Conservation (phyloP, 2,113 vertebrate genomes). For the Macrotis lagotis region DNA sequence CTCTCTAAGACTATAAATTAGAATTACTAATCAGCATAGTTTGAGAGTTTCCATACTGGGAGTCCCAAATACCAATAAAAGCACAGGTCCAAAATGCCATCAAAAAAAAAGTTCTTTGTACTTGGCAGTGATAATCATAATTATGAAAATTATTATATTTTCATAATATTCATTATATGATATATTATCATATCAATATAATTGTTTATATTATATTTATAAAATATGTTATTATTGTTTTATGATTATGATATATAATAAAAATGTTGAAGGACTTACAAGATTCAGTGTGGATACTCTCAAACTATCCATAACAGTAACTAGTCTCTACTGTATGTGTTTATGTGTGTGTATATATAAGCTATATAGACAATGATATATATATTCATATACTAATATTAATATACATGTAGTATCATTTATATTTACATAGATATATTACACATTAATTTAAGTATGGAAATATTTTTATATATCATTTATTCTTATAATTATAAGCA, state of each 20-base stretch:
- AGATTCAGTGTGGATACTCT: background rate
- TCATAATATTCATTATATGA: background rate
- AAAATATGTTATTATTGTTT: background rate
- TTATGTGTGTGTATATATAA: background rate
- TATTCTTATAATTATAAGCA: background rate
- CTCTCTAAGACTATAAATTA: background rate
- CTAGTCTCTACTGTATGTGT: background rate
- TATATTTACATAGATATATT: too few relatives aligned
- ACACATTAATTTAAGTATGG: background rate
- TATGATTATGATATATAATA: background rate
- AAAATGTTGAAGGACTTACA: background rate
- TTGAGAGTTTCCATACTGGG: background rate
- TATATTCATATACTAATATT: too few relatives aligned
- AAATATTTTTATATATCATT: background rate
- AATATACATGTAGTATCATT: too few relatives aligned
- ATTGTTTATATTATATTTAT: background rate
- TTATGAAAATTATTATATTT: background rate
- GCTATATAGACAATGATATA: too few relatives aligned
- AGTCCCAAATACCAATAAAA: background rate
- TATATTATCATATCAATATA: background rate
- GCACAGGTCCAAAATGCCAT: background rate
- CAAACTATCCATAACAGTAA: background rate
- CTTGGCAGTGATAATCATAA: background rate
- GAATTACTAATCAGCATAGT: background rate
- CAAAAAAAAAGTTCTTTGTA: background rate